Evolutionary conservation across 2,888 invertebrate genomes (phyloP).

Genomic region (Cephus rjabovi): DNA sequence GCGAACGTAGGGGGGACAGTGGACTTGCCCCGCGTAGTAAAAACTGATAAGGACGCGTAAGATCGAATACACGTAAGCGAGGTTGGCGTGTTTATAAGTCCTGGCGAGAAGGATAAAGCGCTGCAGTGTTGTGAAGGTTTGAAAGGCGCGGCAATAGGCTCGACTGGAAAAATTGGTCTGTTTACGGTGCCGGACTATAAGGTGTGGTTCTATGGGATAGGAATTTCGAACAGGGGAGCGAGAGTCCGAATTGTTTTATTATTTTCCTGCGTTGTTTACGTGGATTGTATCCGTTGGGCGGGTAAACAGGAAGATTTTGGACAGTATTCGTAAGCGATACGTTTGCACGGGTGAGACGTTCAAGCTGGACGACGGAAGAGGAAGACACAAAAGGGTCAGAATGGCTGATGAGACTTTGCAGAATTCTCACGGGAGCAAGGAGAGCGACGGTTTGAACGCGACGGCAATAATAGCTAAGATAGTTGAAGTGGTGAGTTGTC

Average conservation of each 20-base stretch:
- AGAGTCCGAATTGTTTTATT: background rate
- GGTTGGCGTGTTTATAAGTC: background rate
- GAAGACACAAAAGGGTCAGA: conserved; percentile 68
- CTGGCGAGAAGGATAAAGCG: background rate
- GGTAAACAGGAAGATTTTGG: background rate
- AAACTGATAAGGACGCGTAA: background rate
- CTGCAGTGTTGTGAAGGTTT: background rate
- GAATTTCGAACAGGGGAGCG: background rate
- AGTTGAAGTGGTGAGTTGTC: conserved; percentile 72
- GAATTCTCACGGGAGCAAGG: conserved; percentile 68
- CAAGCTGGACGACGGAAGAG: conserved; percentile 65
- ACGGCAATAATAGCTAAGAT: conserved; percentile 73
- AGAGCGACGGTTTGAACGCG: conserved; percentile 61
- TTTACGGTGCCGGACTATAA: background rate
- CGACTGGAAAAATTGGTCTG: background rate
- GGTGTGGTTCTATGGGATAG: background rate
- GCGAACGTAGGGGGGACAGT: background rate
- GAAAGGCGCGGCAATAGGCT: background rate
- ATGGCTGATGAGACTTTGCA: conserved; percentile 75
- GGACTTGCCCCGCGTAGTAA: background rate
- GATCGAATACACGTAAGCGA: background rate
- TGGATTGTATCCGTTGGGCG: background rate
- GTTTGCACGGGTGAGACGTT: conserved; percentile 33
- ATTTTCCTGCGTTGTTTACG: background rate
- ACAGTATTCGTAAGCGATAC: background rate